A percentile compares a stretch with the other conserved stretches of the same genome.
These are phyloP conservation scores for Andrena bicolor DNA, from an alignment of 2,888 invertebrate genomes.

Conservation along the genomic window DNA sequence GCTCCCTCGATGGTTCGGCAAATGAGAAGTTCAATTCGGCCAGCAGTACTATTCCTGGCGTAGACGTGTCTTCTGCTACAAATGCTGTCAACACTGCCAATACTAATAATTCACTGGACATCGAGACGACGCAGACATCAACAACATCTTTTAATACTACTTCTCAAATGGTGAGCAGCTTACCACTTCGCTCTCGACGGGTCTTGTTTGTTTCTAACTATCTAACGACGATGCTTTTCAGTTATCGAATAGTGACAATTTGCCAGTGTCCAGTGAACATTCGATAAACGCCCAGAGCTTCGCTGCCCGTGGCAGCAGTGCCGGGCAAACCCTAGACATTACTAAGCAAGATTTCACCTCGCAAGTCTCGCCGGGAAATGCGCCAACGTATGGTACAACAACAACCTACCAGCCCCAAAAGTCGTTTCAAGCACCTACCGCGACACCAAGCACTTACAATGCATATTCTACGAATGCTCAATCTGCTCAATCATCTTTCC, in stretches of 20 bases:
- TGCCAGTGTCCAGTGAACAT: constrained; percentile 82
- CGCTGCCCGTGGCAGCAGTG: constrained; percentile 72
- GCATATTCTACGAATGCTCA: constrained; percentile 86
- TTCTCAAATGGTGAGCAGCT: constrained; percentile 78
- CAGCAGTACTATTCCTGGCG: constrained; percentile 79
- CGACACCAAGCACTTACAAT: constrained; percentile 79
- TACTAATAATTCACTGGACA: constrained; percentile 79
- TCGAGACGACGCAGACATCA: constrained; percentile 79
- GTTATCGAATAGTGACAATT: constrained; percentile 83
- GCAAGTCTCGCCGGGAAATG: constrained; percentile 81
- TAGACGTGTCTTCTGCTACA: constrained; percentile 78
- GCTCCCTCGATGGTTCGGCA: constrained; percentile 85
- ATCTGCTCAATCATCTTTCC: constrained; percentile 86
- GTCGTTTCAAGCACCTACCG: constrained; percentile 85
- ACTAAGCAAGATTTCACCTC: constrained; percentile 79
- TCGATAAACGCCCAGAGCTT: constrained; percentile 82
- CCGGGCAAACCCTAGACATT: constrained; percentile 77
- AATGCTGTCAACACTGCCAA: constrained; percentile 76
- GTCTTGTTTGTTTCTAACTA: neutral
- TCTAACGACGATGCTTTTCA: constrained; percentile 45
- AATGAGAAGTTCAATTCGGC: constrained; percentile 85
- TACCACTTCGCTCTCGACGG: neutral
- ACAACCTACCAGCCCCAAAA: constrained; percentile 82
- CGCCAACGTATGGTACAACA: constrained; percentile 77
- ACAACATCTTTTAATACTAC: constrained; percentile 79